A percentile compares a stretch with the other conserved stretches of the same genome.
Conservation (phyloP, 2,797 vertebrate species). For the Lagorchestes hirsutus region DNA sequence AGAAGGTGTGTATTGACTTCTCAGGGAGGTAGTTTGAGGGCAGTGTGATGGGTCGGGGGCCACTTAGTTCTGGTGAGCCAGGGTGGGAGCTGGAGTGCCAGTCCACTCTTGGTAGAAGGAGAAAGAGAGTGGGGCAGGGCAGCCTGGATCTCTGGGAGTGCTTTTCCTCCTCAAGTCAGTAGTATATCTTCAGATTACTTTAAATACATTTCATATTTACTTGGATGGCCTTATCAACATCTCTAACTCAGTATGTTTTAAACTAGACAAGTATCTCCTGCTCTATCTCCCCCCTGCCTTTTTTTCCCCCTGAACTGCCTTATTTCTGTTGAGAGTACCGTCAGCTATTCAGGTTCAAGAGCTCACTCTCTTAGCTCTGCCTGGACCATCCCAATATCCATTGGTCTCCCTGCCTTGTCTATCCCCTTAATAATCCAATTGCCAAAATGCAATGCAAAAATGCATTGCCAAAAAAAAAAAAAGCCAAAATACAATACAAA, state of each 20-base stretch:
- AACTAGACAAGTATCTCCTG: background rate
- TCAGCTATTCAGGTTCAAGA: background rate
- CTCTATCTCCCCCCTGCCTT: background rate
- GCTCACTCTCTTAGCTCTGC: background rate
- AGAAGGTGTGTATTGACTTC: background rate
- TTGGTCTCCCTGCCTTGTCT: background rate
- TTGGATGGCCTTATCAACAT: background rate
- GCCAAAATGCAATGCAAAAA: background rate
- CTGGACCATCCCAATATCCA: background rate
- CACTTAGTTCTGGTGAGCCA: background rate
- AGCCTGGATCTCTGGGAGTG: background rate
- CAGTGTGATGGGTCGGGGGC: background rate
- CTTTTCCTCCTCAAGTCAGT: background rate
- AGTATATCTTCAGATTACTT: background rate
- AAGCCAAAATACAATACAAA: background rate
- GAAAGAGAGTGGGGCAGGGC: background rate
- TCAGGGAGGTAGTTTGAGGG: background rate
- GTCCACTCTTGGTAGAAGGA: background rate
- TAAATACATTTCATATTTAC: background rate
- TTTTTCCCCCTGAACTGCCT: background rate
- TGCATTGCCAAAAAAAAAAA: background rate
- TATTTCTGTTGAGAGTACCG: background rate
- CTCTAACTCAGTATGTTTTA: background rate
- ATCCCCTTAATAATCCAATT: background rate
- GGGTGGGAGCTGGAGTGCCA: background rate